Base-by-base conservation (phyloP, 2,888 invertebrate species). In the Timema podura region DNA sequence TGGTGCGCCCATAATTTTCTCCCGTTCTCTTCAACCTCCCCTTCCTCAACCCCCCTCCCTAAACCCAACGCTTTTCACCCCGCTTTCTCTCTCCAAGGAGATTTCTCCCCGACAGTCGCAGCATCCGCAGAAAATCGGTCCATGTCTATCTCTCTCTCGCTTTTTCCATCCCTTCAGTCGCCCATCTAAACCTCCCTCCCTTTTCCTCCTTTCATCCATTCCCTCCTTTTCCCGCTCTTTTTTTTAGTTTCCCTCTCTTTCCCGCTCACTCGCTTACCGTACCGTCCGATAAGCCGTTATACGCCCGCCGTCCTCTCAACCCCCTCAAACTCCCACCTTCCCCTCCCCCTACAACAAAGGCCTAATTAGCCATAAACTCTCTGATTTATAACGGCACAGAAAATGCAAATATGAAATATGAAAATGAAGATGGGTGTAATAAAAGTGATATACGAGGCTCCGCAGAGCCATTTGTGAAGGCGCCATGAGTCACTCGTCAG, bases 361-460 rank as follows among this genome's bases (percentile, higher is more conserved):
- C 80, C 86, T 86, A 86, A 85, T 86, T 86, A 86, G 86, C 85
- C 85, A 85, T 86, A 85, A 86, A 85, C 84, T 84, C 83, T 80
- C 83, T 86, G 86, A 86, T 86, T 85, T 85, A 86, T 85, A 84
- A 84, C 84, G 83, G 83, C 83, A 82, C 82, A 83, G 83, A 83
- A 84, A 84, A 84, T 84, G 84, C 84, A 84, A 84, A 84, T 84
- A 83, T 84, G 84, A 84, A 83, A 86, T 86, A 85, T 86, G 85
- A 86, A 86, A 86, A 86, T 86, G 86, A 86, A 86, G 86, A 86
- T 86, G 86, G 81, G 79, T 79, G 81, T 82, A 82, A 82, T 82
- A 82, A 82, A 82, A 82, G 81, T 82, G 82, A 82, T 82, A 81
- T 82, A 82, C 81, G 81, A 80, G 81, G 80, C 82, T 81, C 82